These are phyloP conservation scores for Pholis gunnellus DNA, from an alignment of 2,113 vertebrate genomes.

Conservation along the genomic window DNA sequence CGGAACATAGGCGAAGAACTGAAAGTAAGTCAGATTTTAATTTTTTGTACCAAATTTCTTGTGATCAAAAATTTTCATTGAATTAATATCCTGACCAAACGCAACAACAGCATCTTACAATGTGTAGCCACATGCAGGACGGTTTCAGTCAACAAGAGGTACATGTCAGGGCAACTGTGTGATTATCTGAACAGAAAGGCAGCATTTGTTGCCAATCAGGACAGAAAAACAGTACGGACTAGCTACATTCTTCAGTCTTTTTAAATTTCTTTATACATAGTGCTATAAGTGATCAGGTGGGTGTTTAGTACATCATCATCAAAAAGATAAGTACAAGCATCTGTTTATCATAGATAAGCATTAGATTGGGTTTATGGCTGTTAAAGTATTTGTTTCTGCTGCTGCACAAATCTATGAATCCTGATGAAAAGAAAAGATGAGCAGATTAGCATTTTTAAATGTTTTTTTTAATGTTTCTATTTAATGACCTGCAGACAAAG, in stretches of 20 bases:
- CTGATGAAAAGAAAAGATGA: slow-evolving; percentile 1
- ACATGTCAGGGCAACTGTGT: background rate
- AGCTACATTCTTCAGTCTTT: background rate
- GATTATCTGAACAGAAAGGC: background rate
- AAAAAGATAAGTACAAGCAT: background rate
- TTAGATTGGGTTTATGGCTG: background rate
- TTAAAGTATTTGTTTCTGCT: background rate
- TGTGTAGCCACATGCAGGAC: background rate
- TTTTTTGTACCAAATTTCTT: background rate
- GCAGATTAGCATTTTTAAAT: background rate
- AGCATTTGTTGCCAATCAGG: background rate
- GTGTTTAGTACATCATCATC: background rate
- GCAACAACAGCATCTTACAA: background rate
- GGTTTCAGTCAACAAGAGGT: background rate
- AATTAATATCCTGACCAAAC: background rate
- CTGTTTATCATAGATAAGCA: background rate
- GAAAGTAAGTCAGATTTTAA: slow-evolving; percentile 47
- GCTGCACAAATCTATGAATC: background rate
- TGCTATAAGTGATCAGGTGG: background rate
- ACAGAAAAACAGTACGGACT: background rate
- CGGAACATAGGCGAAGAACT: background rate
- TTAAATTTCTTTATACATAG: background rate
- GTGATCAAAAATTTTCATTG: background rate
- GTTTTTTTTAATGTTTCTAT: background rate
- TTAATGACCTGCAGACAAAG: background rate